Evolutionary conservation across 2,113 vertebrate genomes (phyloP), one percentile per base, ranked within the genome.

Genomic region (Coracopsis vasa): DNA sequence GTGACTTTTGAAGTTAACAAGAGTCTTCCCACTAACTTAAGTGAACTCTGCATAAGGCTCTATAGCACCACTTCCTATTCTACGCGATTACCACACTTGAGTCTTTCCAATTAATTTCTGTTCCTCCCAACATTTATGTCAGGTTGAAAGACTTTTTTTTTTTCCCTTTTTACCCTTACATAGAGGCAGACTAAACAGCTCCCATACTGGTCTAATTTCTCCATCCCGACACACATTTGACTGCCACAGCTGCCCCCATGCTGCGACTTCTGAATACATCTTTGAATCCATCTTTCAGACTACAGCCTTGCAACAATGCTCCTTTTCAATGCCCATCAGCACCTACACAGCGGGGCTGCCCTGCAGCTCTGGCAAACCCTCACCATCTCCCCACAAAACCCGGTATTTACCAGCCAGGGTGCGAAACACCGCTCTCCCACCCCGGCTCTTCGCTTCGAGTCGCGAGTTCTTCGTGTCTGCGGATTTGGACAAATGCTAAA

Each of bases 211-310:
- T 74, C 73, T 11, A 47, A 87, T 39, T 71, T 45, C 78, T 58
- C 54, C 80, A 8, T 10, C 44, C 19, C 27, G 15, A 64, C 80
- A 12, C 71, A 33, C n/a, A 16, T 19, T 6, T 28, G 74, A 72
- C 20, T n/a, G 47, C 80, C 61, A 19, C 91, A 80, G 93, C 86
- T 79, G 74, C 88, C 86, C 81, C 90, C 90, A 91, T 31, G 82
- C 92, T 90, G 95, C 4, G 89, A 86, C 60, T 58, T 31, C 90
- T 94, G 90, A 96, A 91, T 78, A 48, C 87, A 92, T 87, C 94
- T 96, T 56, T 78, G 83, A 93, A 58, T 62, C 58, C 81, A 74
- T 79, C 80, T 56, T 42, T 17, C 88, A 47, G 70, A 35, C 60
- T 6, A 17, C 77, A 71, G 72, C 83, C 61, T 9, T 3, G 6